Conservation (phyloP, 2,888 invertebrate genomes). For the Tolmerus cingulatus region DNA sequence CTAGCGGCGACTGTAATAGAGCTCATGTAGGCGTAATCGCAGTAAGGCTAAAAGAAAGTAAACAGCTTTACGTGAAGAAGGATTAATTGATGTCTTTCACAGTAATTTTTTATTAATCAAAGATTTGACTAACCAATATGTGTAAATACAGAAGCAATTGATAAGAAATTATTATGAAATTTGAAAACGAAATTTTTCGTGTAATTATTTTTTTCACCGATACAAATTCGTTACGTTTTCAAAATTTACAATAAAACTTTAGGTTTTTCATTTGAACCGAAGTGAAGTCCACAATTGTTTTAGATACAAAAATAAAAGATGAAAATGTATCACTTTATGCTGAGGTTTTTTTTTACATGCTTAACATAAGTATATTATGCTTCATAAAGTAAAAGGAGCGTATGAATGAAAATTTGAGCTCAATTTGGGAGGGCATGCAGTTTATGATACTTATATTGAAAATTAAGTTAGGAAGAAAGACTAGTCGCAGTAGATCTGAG, state of each 20-base stretch:
- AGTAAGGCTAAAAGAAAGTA: not conserved
- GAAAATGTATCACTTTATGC: not conserved
- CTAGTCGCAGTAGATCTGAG: not conserved
- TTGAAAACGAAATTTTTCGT: not conserved
- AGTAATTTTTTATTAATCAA: not conserved
- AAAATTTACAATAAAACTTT: not conserved
- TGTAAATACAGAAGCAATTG: not conserved
- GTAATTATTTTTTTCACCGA: not conserved
- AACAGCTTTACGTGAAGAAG: not conserved
- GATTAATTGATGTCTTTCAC: not conserved
- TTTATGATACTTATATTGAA: not conserved
- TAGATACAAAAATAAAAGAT: not conserved
- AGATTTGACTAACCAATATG: not conserved
- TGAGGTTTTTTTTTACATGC: not conserved
- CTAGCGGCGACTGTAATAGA: not conserved
- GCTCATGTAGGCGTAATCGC: not conserved
- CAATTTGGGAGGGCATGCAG: not conserved
- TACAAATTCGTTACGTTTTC: not conserved
- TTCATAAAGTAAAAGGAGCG: not conserved
- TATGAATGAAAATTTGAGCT: not conserved
- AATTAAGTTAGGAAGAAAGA: not conserved
- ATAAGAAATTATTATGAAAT: not conserved
- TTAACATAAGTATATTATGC: too few relatives aligned
- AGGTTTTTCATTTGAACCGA: too few relatives aligned
- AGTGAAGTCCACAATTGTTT: too few relatives aligned